Evolutionary conservation across 2,113 vertebrate species (phyloP), one percentile per base, ranked within the genome.

Genomic region (Podilymbus podiceps): DNA sequence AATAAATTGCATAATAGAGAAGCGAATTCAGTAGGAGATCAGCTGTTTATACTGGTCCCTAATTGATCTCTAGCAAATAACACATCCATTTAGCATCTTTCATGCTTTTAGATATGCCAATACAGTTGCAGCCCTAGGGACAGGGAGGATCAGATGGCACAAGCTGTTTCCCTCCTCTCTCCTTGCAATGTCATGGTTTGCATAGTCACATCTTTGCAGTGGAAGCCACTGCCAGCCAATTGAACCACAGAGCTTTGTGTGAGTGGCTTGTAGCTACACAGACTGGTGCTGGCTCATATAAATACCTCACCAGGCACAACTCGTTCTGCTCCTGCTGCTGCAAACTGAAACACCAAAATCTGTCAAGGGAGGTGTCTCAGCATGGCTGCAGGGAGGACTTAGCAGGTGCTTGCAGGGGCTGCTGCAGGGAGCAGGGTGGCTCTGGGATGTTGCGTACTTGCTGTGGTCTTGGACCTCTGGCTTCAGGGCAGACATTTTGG

Each of bases 21-120:
- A 73, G 46, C 46, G 35, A 77, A 58, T 80, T 86, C 46, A 22
- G 67, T n/a, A 50, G 66, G 89, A 77, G 30, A 74, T 73, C 55
- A 89, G 40, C 63, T 91, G 59, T 96, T 94, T 86, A 62, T 30
- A 60, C 14, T 31, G 53, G 38, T 62, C 46, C 0, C 0, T 80
- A 86, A 66, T 35, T 62, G 62, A 84, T 92, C 72, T 69, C 76
- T 58, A 84, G 77, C 38, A 94, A 95, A 71, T 71, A 89, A 77
- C 35, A 52, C 42, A 50, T 18, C 23, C n/a, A 40, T 9, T 62
- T 38, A 52, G 17, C 47, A 23, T 59, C 16, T 38, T 77, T 44
- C 11, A 35, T 81, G 10, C 52, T 75, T 89, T 76, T 69, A 66
- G 15, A 22, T 25, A 55, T 19, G 58, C 25, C 40, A 33, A 5